These are phyloP conservation scores for Idris sp. DNA, from an alignment of 1,140 invertebrate genomes.

Conservation along the genomic window DNA sequence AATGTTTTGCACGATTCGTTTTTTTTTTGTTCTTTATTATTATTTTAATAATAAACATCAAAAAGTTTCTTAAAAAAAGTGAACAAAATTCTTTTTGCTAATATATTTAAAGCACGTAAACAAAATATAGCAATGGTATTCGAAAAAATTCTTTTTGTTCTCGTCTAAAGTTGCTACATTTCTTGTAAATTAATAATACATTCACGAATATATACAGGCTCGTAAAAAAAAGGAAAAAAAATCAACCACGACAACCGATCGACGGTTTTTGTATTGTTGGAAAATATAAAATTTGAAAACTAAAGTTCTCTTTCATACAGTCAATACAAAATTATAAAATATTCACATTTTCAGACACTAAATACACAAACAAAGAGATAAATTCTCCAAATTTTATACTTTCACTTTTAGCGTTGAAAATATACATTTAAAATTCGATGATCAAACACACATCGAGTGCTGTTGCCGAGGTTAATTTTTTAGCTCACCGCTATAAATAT, in stretches of 20 bases:
- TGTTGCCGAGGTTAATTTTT: constrained; percentile 28
- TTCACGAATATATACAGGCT: constrained; percentile 58
- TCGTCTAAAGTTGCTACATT: constrained; percentile 36
- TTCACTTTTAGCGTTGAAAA: constrained; percentile 29
- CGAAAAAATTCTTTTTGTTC: constrained; percentile 44
- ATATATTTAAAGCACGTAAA: constrained; percentile 48
- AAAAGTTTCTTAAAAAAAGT: not conserved
- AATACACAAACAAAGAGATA: constrained; percentile 25
- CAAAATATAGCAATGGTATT: constrained; percentile 60
- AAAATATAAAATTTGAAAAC: constrained; percentile 51
- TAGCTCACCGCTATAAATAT: constrained; percentile 50
- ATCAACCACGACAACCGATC: constrained; percentile 18
- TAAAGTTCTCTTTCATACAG: constrained; percentile 1
- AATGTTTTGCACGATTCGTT: too few species aligned
- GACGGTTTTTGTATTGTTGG: constrained; percentile 21
- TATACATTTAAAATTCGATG: constrained; percentile 42
- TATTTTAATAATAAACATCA: not conserved
- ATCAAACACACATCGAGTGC: constrained; percentile 18
- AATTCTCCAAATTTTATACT: constrained; percentile 46
- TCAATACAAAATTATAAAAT: constrained; percentile 41
- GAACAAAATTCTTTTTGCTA: constrained; percentile 13
- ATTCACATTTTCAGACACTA: constrained; percentile 9
- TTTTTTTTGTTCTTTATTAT: too few species aligned
- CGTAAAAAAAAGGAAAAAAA: too few species aligned
- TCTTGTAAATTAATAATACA: constrained; percentile 48